These are phyloP conservation scores for Psilopogon haemacephalus DNA, from an alignment of 2,113 vertebrate species.

Conservation along the genomic window DNA sequence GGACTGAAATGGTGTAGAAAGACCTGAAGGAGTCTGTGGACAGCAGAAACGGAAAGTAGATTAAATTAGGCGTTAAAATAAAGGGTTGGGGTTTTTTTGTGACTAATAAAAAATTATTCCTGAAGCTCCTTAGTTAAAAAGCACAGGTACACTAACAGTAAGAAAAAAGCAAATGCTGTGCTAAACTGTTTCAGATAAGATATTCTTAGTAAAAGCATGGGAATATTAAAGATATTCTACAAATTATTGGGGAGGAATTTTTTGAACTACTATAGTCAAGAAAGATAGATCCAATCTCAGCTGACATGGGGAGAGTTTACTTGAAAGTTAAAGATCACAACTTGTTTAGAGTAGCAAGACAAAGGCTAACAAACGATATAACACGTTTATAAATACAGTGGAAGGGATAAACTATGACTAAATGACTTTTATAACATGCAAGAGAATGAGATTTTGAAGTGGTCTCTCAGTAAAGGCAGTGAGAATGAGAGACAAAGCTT, in stretches of 20 bases:
- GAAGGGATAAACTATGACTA: not conserved
- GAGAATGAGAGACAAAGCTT: not conserved
- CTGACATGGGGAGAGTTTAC: not conserved
- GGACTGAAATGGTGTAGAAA: not conserved
- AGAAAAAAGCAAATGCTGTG: not conserved
- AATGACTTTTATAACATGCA: not conserved
- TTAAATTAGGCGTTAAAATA: too few species aligned
- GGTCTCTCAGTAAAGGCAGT: not conserved
- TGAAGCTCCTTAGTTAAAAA: not conserved
- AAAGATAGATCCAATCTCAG: not conserved
- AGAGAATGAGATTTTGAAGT: not conserved
- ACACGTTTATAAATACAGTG: not conserved
- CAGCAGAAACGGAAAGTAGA: not conserved
- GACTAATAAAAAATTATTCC: not conserved
- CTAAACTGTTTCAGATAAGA: not conserved
- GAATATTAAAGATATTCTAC: not conserved
- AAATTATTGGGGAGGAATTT: not conserved
- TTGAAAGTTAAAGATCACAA: not conserved
- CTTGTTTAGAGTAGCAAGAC: not conserved
- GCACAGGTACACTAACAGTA: not conserved
- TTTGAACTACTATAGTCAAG: not conserved
- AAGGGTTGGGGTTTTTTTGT: too few species aligned
- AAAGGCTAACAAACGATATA: not conserved
- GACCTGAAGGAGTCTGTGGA: not conserved
- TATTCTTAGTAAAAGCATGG: not conserved